Evolutionary conservation across 1,140 invertebrate species (phyloP), one percentile per base, ranked within the genome.

Genomic region (Grapholita molesta): DNA sequence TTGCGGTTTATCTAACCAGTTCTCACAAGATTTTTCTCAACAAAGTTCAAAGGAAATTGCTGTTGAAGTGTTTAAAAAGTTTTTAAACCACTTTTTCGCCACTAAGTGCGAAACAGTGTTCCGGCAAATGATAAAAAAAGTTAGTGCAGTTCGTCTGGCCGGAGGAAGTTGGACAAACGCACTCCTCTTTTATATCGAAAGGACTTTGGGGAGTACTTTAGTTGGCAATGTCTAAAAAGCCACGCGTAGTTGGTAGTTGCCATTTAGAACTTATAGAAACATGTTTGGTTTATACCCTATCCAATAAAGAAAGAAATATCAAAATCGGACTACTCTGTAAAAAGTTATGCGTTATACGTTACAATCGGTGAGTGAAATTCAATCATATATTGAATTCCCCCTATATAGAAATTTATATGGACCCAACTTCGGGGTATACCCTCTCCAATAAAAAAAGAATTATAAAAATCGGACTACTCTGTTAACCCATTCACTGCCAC

Each of bases 31-130:
- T 38, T 35, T 35, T 35, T n/a, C n/a, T n/a, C 28, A 30, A 42
- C 38, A 42, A 42, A 35, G 35, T 6, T n/a, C 35, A 0, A 9
- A 21, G 8, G 42, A 48, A 48, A 48, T 15, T 8, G 55, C 28
- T 28, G 55, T 61, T 61, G 8, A 57, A 57, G 24, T 25, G 53
- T 24, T 25, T 23, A 9, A 28, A 32, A 61, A 32, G n/a, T 25
- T 61, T 61, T 61, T 61, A 8, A 61, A 61, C 55, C 24, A n/a
- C 55, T 61, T 61, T 61, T 61, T 61, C 42, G 21, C 25, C 55
- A 30, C 55, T 61, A 25, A 61, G 55, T 61, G 55, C 55, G 55
- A 28, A 61, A 12, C 55, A 61, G 12, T 61, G 55, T 61, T 61
- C 55, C 24, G 6, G 25, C 24, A 25, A 57, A 57, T 57, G 53